Evolutionary conservation across 1,140 invertebrate genomes (phyloP), one percentile per base, ranked within the genome.

Genomic region (Pogonomyrmex californicus): DNA sequence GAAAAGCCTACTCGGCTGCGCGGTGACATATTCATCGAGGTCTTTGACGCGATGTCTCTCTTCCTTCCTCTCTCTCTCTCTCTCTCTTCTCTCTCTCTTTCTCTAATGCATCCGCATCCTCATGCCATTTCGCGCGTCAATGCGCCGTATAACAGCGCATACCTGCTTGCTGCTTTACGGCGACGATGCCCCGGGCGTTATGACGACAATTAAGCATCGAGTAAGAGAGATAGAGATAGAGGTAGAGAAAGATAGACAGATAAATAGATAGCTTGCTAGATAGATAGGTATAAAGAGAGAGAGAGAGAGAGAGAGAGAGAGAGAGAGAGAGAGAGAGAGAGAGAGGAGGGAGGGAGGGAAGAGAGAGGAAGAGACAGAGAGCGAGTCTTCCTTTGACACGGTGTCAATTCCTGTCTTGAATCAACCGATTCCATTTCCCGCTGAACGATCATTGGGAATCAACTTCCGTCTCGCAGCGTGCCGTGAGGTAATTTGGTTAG

Each of bases 351-450:
- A 71, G 54, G 17, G 54, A 49, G 49, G 38, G 60, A 38, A 9
- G 2, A 23, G 14, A 23, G 17, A 36, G 9, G 12, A 23, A 23
- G 23, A 23, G 23, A 23, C 23, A 23, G 23, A 23, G 23, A 23
- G 23, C 23, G 23, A 2, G 33, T 65, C 62, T 62, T 75, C 77
- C 90, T 91, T 91, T 90, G 89, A 79, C 70, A 47, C 60, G 73
- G 86, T 85, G 90, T 91, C 88, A 88, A 91, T 91, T 90, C 85
- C 86, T 65, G 47, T 82, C 77, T 30, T 77, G 71, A 90, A 91
- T 90, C 89, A 76, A 88, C 86, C 77, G 76, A 91, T 91, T 91
- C 86, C 87, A 90, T 91, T 91, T 88, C 62, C 77, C 88, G 58
- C 60, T 58, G 66, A 86, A 79, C 86, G 86, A 89, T 86, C 86